Percentiles rank a stretch among this genome's conserved stretches.
phyloP scores from a whole-genome alignment of 2,797 vertebrate species.

The Rhinatrema bivittatum region DNA sequence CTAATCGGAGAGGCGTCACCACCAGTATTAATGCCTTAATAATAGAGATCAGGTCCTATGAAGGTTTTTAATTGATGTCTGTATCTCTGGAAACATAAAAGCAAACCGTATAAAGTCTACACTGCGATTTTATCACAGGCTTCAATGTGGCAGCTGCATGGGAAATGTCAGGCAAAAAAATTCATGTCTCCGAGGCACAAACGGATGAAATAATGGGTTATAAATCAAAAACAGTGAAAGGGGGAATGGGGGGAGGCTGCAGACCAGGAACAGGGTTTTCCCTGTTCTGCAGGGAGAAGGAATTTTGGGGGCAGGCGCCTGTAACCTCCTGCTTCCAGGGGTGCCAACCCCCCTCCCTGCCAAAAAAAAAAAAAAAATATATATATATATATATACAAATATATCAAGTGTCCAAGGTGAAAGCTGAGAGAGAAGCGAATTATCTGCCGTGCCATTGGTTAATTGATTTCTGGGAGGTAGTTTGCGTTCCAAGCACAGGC shows the following conservation, averaged over 20 bases:
- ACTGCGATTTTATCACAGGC: constrained; percentile 48
- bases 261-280: constrained; percentile 45
- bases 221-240: constrained; percentile 53
- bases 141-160: constrained; percentile 43
- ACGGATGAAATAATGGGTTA: constrained; percentile 49
- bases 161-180: constrained; percentile 43
- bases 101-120: constrained; percentile 37
- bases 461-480: no score
- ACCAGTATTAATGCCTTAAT: constrained; percentile 48
- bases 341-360: fast-evolving
- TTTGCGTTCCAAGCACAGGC: no score
- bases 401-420: no score
- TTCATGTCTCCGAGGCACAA: constrained; percentile 47
- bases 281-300: constrained; percentile 34
- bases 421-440: no score
- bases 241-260: constrained; percentile 43
- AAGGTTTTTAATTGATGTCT: constrained; percentile 56
- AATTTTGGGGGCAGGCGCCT: constrained; percentile 30
- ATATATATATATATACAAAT: no score
- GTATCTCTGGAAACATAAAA: constrained; percentile 48
- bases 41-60: constrained; percentile 45
- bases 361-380: no score
- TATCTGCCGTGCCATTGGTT: no score
- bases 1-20: constrained; percentile 53
- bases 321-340: constrained; percentile 10